These are phyloP conservation scores for Philereme transversata DNA, from an alignment of 2,888 invertebrate genomes.

Conservation along the genomic window DNA sequence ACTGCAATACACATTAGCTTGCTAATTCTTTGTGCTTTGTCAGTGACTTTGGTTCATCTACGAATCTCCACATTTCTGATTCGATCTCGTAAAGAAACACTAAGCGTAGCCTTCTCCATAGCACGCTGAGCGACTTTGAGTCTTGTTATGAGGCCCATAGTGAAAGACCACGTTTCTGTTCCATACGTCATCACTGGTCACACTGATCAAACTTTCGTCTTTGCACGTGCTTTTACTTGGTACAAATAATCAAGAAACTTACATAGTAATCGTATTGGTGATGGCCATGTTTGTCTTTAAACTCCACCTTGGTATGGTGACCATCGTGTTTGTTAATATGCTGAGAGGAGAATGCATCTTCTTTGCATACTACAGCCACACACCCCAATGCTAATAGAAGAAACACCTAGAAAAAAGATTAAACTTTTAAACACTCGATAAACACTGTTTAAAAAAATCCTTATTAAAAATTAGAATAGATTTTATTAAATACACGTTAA, in stretches of 20 bases:
- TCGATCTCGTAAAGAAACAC: no score
- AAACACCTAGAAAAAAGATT: conserved; percentile 24
- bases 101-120: no score
- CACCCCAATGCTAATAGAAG: conserved; percentile 33
- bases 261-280: conserved; percentile 43
- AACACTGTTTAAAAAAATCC: background rate
- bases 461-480: background rate
- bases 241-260: conserved; percentile 17
- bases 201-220: no score
- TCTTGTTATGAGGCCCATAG: no score
- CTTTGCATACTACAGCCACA: conserved; percentile 28
- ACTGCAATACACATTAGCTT: no score
- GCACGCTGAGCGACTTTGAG: no score
- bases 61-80: no score
- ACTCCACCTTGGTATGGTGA: conserved; percentile 32
- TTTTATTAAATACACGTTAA: no score
- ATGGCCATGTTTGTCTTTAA: conserved; percentile 38
- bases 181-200: no score
- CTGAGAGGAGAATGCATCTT: conserved; percentile 57
- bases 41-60: no score
- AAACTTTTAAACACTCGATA: no score
- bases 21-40: background rate
- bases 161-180: no score
- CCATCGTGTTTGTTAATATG: conserved; percentile 48
- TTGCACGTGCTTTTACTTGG: background rate